These are phyloP conservation scores for Excalfactoria chinensis DNA, from an alignment of 2,113 vertebrate genomes.

Conservation along the genomic window DNA sequence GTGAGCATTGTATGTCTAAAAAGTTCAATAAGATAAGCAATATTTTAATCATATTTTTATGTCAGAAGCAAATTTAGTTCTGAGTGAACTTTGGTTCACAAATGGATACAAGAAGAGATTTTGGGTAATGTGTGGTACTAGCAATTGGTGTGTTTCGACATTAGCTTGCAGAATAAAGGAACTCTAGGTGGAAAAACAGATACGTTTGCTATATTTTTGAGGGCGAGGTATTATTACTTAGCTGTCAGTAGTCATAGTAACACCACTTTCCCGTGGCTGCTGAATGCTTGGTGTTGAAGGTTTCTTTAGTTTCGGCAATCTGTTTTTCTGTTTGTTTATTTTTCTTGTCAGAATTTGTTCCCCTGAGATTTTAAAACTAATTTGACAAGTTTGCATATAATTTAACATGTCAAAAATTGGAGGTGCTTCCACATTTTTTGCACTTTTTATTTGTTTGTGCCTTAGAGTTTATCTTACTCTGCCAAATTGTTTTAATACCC, in stretches of 20 bases:
- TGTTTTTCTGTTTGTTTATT: conserved; percentile 31
- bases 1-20: neutral
- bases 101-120: neutral
- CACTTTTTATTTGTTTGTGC: neutral
- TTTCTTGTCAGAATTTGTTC: neutral
- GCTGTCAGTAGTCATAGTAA: conserved; percentile 47
- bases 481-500: conserved; percentile 44
- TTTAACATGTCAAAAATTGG: conserved; percentile 29
- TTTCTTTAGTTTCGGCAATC: conserved; percentile 11
- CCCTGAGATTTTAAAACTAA: conserved; percentile 12
- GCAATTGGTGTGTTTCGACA: neutral
- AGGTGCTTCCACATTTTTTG: neutral
- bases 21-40: neutral
- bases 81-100: neutral
- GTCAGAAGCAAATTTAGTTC: neutral
- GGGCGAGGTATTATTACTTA: neutral
- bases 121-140: neutral
- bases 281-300: neutral
- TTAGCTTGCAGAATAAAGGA: neutral
- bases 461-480: conserved; percentile 7
- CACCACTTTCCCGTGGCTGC: neutral
- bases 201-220: neutral
- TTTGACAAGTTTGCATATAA: conserved; percentile 30
- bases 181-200: neutral
- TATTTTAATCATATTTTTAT: neutral